phyloP scores from a whole-genome alignment of 2,113 vertebrate genomes.

The Ailuropoda melanoleuca region DNA sequence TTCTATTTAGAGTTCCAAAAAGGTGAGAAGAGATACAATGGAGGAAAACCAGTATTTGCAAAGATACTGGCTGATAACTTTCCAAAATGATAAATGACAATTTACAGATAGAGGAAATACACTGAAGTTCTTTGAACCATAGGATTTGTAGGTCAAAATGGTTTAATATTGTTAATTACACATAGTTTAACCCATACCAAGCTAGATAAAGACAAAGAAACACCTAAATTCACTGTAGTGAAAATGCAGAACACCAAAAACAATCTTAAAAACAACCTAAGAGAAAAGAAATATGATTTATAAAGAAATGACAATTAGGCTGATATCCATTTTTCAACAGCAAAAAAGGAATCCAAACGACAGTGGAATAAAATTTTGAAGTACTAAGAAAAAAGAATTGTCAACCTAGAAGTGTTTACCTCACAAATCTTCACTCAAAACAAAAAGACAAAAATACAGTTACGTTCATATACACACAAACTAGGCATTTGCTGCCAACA shows the following conservation, averaged over 20 bases:
- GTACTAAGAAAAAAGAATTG: neutral
- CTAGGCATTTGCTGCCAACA: neutral
- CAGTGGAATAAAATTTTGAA: constrained; percentile 4
- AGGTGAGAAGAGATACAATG: neutral
- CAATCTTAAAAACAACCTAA: neutral
- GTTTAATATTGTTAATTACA: constrained; percentile 4
- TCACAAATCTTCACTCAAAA: neutral
- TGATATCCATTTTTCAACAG: neutral
- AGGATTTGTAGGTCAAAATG: neutral
- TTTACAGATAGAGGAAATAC: neutral
- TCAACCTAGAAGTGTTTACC: neutral
- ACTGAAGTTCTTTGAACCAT: neutral
- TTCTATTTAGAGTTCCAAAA: neutral
- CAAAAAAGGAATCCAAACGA: neutral
- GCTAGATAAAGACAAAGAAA: constrained; percentile 25
- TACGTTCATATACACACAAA: neutral
- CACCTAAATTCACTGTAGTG: neutral
- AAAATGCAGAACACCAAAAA: neutral
- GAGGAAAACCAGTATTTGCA: neutral
- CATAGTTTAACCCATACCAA: neutral
- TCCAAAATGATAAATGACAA: neutral
- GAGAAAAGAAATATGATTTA: neutral
- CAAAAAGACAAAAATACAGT: neutral
- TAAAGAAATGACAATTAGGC: neutral
- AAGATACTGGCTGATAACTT: neutral